phyloP scores from a whole-genome alignment of 2,797 vertebrate genomes.

The Hippoglossus hippoglossus region DNA sequence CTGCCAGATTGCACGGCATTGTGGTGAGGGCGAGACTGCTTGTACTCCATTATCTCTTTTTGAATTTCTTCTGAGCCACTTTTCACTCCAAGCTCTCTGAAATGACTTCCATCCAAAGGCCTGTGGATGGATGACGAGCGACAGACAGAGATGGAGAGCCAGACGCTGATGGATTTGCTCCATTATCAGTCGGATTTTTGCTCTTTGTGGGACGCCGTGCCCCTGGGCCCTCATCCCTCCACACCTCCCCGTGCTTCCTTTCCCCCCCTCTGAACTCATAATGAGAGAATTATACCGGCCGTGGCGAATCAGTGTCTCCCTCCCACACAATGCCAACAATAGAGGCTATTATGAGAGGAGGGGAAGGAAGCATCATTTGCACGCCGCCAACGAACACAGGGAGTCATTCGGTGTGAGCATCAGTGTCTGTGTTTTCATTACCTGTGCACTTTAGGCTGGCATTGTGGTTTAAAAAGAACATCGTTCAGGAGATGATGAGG shows the following conservation, averaged over 20 bases:
- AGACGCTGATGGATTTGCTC: slow-evolving; percentile 62
- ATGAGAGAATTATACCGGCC: slow-evolving; percentile 80
- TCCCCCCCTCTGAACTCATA: slow-evolving; percentile 65
- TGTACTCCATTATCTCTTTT: slow-evolving; percentile 54
- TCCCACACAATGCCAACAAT: slow-evolving; percentile 60
- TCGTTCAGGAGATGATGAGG: slow-evolving; percentile 30
- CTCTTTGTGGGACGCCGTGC: slow-evolving; percentile 42
- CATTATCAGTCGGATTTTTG: slow-evolving; percentile 63
- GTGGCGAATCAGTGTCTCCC: slow-evolving; percentile 58
- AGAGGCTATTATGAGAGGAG: slow-evolving; percentile 52
- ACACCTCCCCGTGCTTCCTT: slow-evolving; percentile 27
- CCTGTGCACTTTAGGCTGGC: slow-evolving; percentile 45
- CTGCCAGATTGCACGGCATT: slow-evolving; percentile 54
- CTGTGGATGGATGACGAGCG: slow-evolving; percentile 51
- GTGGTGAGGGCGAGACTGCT: slow-evolving; percentile 32
- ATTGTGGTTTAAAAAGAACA: slow-evolving; percentile 38
- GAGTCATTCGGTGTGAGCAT: slow-evolving; percentile 34
- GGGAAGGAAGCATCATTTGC: slow-evolving; percentile 42
- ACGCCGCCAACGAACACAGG: slow-evolving; percentile 28
- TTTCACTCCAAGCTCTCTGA: slow-evolving; percentile 45
- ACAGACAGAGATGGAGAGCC: slow-evolving; percentile 37
- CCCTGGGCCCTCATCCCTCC: slow-evolving; percentile 49
- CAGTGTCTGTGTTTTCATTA: slow-evolving; percentile 53
- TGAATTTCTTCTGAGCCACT: slow-evolving; percentile 47
- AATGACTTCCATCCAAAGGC: slow-evolving; percentile 60